Base-by-base conservation (phyloP, 2,113 vertebrate genomes). In the Delphinus delphis region DNA sequence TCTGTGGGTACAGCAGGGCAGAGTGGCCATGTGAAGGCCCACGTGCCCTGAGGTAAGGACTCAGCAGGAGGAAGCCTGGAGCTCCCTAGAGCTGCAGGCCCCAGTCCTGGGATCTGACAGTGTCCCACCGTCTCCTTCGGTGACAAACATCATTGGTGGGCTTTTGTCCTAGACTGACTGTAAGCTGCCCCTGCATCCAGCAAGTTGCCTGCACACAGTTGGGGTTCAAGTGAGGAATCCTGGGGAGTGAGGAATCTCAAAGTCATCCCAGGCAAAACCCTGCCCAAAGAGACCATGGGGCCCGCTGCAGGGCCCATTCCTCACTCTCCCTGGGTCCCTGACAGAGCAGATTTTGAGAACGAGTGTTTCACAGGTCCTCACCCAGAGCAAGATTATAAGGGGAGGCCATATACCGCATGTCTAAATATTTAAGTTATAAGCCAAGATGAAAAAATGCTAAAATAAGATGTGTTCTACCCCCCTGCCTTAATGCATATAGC, bases 81-180 rank as follows among this genome's bases (percentile, higher is more conserved):
- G 2, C 3, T 14, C 28, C 62, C 47, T 2, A 11, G 74, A 58
- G 55, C 31, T 25, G 0, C 1, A 2, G 10, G 21, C 70, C n/a
- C 68, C 73, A 33, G 67, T 17, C 55, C 21, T 11, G 9, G 25
- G 18, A 6, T 8, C 47, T 88, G 63, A n/a, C 1, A 3, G 62
- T 2, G 36, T 17, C 60, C 65, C 41, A 1, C 3, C 1, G 0
- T 28, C 47, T 18, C 77, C 44, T 92, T 17, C 58, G 28, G 1
- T 0, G 36, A 20, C 3, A 1, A 0, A 4, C 47, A 12, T 25
- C 26, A 0, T 4, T 0, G 23, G 26, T 18, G 55, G 33, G 10
- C 21, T 82, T 73, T n/a, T 60, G 47, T 44, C 31, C 15, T 25
- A 81, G 33, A 6, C 13, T 17, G 31, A 44, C 47, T 36, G 11